Conservation (phyloP, 2,888 invertebrate genomes). For the Hemicrepidius hirtus region DNA sequence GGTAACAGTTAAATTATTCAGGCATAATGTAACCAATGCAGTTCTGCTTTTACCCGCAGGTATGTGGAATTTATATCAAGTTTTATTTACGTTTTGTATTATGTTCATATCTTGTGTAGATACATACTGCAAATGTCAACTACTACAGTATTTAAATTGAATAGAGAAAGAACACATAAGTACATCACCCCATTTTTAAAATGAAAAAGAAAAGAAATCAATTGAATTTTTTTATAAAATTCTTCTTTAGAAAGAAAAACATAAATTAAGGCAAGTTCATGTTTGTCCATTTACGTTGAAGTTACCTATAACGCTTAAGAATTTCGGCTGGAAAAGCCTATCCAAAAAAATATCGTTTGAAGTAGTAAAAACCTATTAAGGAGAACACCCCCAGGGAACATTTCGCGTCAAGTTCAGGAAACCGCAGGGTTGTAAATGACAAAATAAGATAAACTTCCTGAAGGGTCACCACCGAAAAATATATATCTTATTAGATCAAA, state of each 20-base stretch:
- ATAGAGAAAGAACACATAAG: too few relatives aligned
- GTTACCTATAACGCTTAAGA: neutral
- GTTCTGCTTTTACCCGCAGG: neutral
- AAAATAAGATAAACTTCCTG: constrained; percentile 28
- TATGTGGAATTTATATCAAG: neutral
- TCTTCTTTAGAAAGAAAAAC: too few relatives aligned
- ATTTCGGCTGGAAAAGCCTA: neutral
- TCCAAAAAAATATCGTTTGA: constrained; percentile 12
- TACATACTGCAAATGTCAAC: too few relatives aligned
- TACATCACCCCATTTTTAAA: too few relatives aligned
- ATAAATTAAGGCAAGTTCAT: too few relatives aligned
- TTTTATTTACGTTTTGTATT: too few relatives aligned
- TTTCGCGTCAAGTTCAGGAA: constrained; percentile 18
- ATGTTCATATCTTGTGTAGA: too few relatives aligned
- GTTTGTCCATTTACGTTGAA: too few relatives aligned
- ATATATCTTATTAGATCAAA: constrained; percentile 25
- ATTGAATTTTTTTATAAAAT: too few relatives aligned
- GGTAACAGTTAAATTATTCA: neutral
- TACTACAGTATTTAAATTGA: too few relatives aligned
- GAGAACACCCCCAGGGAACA: constrained; percentile 16
- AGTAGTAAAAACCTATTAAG: constrained; percentile 25
- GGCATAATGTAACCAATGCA: neutral
- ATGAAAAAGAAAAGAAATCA: too few relatives aligned
- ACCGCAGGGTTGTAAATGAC: constrained; percentile 29
- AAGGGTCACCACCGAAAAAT: constrained; percentile 15